A percentile compares a stretch with the other conserved stretches of the same genome.
These are phyloP conservation scores for Circaetus gallicus DNA, from an alignment of 2,113 vertebrate genomes.

Conservation along the genomic window DNA sequence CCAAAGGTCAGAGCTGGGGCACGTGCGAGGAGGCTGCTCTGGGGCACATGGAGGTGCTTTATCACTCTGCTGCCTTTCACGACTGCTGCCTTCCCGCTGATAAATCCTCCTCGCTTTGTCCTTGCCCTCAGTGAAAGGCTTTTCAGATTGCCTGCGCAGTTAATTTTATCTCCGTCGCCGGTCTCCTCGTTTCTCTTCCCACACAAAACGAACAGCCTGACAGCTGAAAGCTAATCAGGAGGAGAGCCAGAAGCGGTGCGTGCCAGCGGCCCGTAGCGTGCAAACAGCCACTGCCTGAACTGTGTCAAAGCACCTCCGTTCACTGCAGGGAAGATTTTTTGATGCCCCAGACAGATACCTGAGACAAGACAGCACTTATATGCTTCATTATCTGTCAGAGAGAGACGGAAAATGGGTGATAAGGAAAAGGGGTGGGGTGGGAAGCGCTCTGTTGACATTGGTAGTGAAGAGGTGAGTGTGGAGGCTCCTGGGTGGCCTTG, in stretches of 20 bases:
- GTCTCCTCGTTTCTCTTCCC: neutral
- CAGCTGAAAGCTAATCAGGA: neutral
- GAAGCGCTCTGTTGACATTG: neutral
- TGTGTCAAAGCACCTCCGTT: neutral
- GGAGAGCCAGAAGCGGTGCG: neutral
- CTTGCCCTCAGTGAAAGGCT: neutral
- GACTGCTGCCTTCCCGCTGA: neutral
- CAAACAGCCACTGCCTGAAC: neutral
- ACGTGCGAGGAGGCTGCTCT: neutral
- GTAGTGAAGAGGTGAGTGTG: neutral
- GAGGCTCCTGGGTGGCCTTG: slow-evolving; percentile 44
- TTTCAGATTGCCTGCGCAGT: neutral
- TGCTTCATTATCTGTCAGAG: slow-evolving; percentile 14
- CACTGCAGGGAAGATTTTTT: neutral
- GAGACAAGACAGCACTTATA: slow-evolving; percentile 25
- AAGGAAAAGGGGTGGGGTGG: neutral
- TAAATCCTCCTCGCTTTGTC: neutral
- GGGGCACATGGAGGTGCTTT: neutral
- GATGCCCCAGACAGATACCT: slow-evolving; percentile 39
- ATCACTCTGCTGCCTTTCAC: neutral
- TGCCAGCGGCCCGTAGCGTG: neutral
- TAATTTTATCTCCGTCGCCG: neutral
- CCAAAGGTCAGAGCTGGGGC: neutral
- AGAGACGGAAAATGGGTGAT: neutral
- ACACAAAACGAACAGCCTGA: neutral